Percentiles rank a stretch among this genome's conserved stretches.
These are phyloP conservation scores for Eclectus roratus DNA, from an alignment of 2,113 vertebrate species.

Conservation along the genomic window DNA sequence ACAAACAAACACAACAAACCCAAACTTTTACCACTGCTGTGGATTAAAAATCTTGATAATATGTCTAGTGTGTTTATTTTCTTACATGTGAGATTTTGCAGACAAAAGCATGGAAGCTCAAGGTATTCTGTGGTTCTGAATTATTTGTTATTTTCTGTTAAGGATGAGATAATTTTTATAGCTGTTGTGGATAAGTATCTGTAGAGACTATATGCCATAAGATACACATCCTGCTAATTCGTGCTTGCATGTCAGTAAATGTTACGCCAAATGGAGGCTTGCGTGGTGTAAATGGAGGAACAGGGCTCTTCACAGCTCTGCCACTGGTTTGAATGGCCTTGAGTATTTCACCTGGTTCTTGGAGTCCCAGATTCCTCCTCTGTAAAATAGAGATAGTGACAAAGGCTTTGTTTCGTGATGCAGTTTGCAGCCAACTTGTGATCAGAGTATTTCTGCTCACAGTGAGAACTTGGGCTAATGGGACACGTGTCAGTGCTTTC, in stretches of 20 bases:
- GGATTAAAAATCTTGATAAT: neutral
- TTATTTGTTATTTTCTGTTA: neutral
- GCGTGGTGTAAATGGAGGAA: neutral
- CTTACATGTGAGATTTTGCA: neutral
- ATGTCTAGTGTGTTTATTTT: neutral
- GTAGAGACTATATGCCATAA: neutral
- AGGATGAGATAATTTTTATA: neutral
- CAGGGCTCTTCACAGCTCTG: neutral
- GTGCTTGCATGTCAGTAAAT: neutral
- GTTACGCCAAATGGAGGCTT: neutral
- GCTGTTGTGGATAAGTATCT: neutral
- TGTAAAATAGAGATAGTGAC: neutral
- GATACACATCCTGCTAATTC: neutral
- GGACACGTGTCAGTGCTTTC: neutral
- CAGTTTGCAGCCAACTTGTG: neutral
- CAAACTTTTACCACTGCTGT: neutral
- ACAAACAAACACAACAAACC: neutral
- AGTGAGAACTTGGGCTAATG: neutral
- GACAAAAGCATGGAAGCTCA: neutral
- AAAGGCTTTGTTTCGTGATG: neutral
- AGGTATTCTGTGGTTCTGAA: neutral
- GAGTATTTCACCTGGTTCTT: neutral
- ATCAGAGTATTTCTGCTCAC: neutral
- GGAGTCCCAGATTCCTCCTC: neutral
- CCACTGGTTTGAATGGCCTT: neutral